phyloP scores from a whole-genome alignment of 2,888 invertebrate genomes.

The Microplitis deprimator region DNA sequence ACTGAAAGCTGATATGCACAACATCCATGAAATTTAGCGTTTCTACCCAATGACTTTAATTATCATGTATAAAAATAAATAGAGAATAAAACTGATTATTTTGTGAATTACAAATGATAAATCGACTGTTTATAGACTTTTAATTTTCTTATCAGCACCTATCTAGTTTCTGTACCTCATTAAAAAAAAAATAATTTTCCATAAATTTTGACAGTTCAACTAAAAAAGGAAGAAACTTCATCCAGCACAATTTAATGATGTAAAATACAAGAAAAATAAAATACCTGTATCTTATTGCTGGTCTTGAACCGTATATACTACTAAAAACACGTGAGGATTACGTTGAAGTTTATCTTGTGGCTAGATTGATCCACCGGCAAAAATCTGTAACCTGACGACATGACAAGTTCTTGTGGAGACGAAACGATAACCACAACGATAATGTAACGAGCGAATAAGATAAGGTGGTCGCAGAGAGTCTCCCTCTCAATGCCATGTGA shows the following conservation, averaged over 20 bases:
- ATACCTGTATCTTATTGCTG: not conserved
- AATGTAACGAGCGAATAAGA: constrained; percentile 60
- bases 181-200: not conserved
- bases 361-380: constrained; percentile 44
- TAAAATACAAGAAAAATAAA: not conserved
- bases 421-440: constrained; percentile 62
- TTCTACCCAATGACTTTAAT: too few species aligned
- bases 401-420: constrained; percentile 49
- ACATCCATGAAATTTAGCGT: too few species aligned
- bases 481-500: constrained; percentile 5
- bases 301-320: not conserved
- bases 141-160: not conserved
- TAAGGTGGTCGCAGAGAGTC: constrained; percentile 52
- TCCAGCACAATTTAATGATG: not conserved
- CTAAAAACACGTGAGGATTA: constrained; percentile 23
- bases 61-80: too few species aligned
- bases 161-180: not conserved
- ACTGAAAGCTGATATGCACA: too few species aligned
- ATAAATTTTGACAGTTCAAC: not conserved
- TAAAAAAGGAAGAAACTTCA: not conserved
- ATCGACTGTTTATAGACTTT: too few species aligned
- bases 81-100: too few species aligned
- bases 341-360: constrained; percentile 36
- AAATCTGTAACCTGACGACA: constrained; percentile 46
- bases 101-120: too few species aligned